Base-by-base conservation (phyloP, 2,888 invertebrate species). In the Melolontha melolontha region DNA sequence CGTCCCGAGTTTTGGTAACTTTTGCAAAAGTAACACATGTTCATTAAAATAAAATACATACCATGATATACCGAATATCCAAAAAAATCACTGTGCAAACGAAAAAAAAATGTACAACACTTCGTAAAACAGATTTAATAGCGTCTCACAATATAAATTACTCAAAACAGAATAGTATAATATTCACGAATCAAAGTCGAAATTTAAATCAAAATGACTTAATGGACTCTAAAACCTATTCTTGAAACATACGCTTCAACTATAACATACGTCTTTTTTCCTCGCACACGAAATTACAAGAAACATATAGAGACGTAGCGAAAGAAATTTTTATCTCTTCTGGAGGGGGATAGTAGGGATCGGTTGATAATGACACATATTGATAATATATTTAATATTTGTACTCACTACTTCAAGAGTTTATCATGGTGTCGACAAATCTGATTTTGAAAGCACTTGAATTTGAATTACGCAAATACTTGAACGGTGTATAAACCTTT, bases 281-380 rank as follows among this genome's bases (percentile, higher is more conserved):
- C 41, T 29, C 44, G 34, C 29, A 54, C 42, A 44, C 41, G 27
- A 54, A 64, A 64, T 22, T 17, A 7, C 40, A 59, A 66, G 66
- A 59, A 51, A 59, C 41, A n/a, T 10, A 27, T 59, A 16, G 29
- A 59, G 50, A 66, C 59, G 59, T 57, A 59, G 66, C 66, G n/a
- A 59, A 66, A 66, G 66, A 59, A 51, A 59, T 41, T 40, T 59
- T 47, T 66, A 34, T 57, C 22, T 57, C 50, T 59, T 22, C 27
- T n/a, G 29, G 14, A 47, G 29, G 59, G 59, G 47, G 34, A 57
- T 42, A 27, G n/a, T 55, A 41, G 52, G 54, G 40, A 54, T 54
- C 54, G 54, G 40, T 16, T 47, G 59, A 62, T 62, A 62, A 62
- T 62, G 59, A 62, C 47, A 47, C 8, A 39, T 29, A 62, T 62